These are phyloP conservation scores for Anabas testudineus DNA, from an alignment of 2,797 vertebrate species.

Conservation along the genomic window DNA sequence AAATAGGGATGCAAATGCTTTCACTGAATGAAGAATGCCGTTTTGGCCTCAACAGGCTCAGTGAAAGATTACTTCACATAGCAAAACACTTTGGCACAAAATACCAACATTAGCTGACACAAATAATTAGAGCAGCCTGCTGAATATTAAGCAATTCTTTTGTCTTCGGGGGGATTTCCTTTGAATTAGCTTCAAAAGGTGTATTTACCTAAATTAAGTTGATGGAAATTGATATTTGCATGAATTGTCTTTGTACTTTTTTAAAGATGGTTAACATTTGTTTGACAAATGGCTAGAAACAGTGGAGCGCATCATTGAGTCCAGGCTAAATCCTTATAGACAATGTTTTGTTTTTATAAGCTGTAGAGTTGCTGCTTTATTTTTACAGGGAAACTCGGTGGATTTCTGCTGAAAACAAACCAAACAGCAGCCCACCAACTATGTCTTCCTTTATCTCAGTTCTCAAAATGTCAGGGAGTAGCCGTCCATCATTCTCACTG, in stretches of 20 bases:
- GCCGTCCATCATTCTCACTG: slow-evolving; percentile 62
- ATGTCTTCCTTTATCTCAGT: slow-evolving; percentile 43
- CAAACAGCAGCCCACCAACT: slow-evolving; percentile 40
- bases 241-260: slow-evolving; percentile 12
- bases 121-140: slow-evolving; percentile 13
- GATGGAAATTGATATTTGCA: slow-evolving; percentile 9
- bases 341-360: background rate
- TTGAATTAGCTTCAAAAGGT: slow-evolving; percentile 18
- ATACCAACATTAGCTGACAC: slow-evolving; percentile 14
- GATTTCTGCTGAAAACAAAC: slow-evolving; percentile 37
- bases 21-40: slow-evolving; percentile 40
- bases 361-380: slow-evolving; percentile 7
- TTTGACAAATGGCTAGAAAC: slow-evolving; percentile 24
- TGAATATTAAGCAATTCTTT: slow-evolving; percentile 20
- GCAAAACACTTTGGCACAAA: slow-evolving; percentile 24
- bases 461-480: slow-evolving; percentile 57
- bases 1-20: slow-evolving; percentile 35
- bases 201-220: slow-evolving; percentile 1
- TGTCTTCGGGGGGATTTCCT: slow-evolving; percentile 9
- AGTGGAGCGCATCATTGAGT: background rate
- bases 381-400: slow-evolving; percentile 15
- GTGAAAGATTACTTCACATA: slow-evolving; percentile 44
- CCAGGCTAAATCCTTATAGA: background rate
- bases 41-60: slow-evolving; percentile 33
- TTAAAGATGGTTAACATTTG: slow-evolving; percentile 3